phyloP scores from a whole-genome alignment of 2,888 invertebrate species.

The Leptinotarsa juncta region DNA sequence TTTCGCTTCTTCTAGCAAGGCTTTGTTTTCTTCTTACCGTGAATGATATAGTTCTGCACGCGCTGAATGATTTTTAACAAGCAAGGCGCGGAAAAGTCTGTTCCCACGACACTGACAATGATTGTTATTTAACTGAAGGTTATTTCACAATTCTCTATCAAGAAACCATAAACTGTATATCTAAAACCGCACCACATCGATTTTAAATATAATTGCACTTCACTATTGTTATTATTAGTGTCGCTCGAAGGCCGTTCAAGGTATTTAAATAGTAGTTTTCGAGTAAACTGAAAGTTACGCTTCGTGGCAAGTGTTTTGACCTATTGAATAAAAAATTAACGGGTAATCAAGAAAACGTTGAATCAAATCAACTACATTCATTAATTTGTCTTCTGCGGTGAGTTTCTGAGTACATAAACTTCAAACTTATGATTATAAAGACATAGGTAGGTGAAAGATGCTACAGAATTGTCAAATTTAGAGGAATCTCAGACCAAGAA shows the following conservation, averaged over 20 bases:
- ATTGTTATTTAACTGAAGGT: constrained; percentile 12
- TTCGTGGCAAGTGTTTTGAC: constrained; percentile 9
- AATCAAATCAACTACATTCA: neutral
- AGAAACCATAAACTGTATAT: constrained; percentile 3
- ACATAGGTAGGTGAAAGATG: too few relatives aligned
- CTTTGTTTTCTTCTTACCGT: neutral
- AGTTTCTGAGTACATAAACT: neutral
- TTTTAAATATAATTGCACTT: constrained; percentile 2
- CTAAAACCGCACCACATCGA: constrained; percentile 15
- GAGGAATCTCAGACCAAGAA: too few relatives aligned
- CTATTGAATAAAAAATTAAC: constrained; percentile 3
- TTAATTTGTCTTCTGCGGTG: neutral
- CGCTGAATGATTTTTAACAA: neutral
- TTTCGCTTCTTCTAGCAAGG: too few relatives aligned
- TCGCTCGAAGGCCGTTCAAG: neutral
- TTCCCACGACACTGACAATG: constrained; percentile 13
- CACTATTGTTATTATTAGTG: constrained; percentile 4
- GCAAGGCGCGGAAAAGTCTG: neutral
- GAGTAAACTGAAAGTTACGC: constrained; percentile 14
- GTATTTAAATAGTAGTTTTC: neutral
- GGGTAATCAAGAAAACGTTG: neutral
- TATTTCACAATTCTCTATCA: constrained; percentile 9
- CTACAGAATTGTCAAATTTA: too few relatives aligned
- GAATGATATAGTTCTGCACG: neutral
- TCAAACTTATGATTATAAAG: too few relatives aligned